Percentiles rank a stretch among this genome's conserved stretches.
Conservation (phyloP, 2,113 vertebrate species). For the Sinocyclocheilus rhinocerous region DNA sequence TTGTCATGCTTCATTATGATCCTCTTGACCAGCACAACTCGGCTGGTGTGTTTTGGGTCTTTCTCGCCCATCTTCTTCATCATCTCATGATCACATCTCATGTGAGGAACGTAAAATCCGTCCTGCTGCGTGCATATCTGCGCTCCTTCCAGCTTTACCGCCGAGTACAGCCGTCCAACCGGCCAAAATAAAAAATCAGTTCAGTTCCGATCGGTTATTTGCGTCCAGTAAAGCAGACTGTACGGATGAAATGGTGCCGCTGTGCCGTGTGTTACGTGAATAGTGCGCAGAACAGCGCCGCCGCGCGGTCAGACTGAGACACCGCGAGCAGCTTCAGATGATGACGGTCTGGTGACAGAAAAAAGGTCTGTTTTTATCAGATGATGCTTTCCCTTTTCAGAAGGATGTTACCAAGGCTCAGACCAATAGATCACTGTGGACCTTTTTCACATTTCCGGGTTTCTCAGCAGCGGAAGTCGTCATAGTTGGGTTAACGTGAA, state of each 20-base stretch:
- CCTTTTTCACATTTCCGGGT: too few relatives aligned
- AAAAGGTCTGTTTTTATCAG: too few relatives aligned
- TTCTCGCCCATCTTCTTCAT: constrained; percentile 53
- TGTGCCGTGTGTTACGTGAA: neutral
- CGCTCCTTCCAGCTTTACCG: constrained; percentile 74
- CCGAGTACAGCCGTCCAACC: constrained; percentile 49
- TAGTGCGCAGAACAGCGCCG: constrained; percentile 31
- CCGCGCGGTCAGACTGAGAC: neutral
- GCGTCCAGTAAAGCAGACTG: neutral
- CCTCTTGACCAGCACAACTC: constrained; percentile 79
- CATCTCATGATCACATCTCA: constrained; percentile 69
- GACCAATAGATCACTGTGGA: too few relatives aligned
- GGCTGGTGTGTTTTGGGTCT: constrained; percentile 62
- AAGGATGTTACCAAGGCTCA: constrained; percentile 29
- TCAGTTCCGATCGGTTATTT: neutral
- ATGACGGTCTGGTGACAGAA: too few relatives aligned
- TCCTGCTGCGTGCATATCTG: constrained; percentile 73
- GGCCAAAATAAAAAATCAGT: neutral
- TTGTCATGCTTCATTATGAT: constrained; percentile 78
- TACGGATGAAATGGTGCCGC: neutral
- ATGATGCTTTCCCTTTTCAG: neutral
- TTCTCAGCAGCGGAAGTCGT: too few relatives aligned
- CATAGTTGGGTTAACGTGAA: too few relatives aligned
- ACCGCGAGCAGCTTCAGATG: neutral
- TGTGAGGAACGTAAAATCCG: constrained; percentile 72